phyloP scores from a whole-genome alignment of 2,797 vertebrate species.

The Hypotaenidia okinawae region DNA sequence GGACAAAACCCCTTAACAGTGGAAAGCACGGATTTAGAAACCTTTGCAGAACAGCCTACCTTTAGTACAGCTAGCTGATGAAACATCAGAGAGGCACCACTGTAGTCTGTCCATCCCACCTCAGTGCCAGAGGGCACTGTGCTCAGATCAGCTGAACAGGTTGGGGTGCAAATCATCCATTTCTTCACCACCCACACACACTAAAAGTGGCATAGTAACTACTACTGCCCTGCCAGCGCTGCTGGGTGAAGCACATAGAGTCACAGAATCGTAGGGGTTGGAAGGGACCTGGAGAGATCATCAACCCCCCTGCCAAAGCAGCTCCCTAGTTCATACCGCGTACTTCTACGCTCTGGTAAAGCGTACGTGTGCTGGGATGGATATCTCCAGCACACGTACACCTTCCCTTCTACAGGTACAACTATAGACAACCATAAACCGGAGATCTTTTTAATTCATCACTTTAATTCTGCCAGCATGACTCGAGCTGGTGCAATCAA shows the following conservation, averaged over 20 bases:
- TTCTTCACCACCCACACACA: fast-evolving
- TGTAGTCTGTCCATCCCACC: background rate
- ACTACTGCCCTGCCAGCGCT: background rate
- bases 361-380: background rate
- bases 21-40: background rate
- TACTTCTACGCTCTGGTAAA: background rate
- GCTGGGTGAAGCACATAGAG: background rate
- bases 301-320: too few species aligned
- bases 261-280: too few species aligned
- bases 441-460: background rate
- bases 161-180: fast-evolving
- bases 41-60: background rate
- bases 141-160: background rate
- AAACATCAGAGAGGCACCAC: background rate
- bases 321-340: too few species aligned
- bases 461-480: background rate
- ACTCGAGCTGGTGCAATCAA: background rate
- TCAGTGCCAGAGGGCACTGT: fast-evolving
- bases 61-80: background rate
- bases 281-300: too few species aligned
- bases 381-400: background rate
- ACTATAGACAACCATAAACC: background rate
- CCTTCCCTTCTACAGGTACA: background rate
- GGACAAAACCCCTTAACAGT: fast-evolving
- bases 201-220: background rate